Conservation (phyloP, 53 echinoderm and acorn worm species). For the Astropecten irregularis region DNA sequence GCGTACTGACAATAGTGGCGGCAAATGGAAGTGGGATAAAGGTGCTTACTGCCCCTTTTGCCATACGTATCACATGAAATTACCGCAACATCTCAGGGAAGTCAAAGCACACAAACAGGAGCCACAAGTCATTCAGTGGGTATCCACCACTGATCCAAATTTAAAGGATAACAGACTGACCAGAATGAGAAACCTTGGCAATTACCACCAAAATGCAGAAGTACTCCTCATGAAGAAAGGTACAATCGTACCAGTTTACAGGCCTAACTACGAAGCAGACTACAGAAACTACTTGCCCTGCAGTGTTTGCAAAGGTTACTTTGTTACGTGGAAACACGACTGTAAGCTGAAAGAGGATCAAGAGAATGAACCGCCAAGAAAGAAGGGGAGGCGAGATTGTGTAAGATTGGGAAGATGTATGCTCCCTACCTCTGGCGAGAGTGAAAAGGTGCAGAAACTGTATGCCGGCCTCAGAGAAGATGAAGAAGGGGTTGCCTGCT, state of each 20-base stretch:
- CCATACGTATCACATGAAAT: constrained; percentile 45
- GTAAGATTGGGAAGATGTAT: constrained; percentile 34
- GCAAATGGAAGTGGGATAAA: constrained; percentile 71
- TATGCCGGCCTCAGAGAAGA: constrained; percentile 46
- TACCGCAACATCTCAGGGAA: constrained; percentile 59
- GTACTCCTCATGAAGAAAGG: constrained; percentile 12
- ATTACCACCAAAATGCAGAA: constrained; percentile 26
- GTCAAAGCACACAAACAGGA: constrained; percentile 61
- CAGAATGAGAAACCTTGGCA: constrained; percentile 56
- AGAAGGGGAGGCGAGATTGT: constrained; percentile 31
- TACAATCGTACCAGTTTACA: constrained; percentile 17
- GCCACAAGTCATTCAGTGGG: constrained; percentile 59
- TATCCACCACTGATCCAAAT: constrained; percentile 51
- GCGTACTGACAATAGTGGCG: constrained; percentile 58
- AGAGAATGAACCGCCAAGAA: not conserved
- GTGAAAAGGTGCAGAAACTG: constrained; percentile 16
- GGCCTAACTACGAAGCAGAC: constrained; percentile 32
- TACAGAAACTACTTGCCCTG: constrained; percentile 35
- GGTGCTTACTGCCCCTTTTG: constrained; percentile 66
- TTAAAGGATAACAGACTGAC: constrained; percentile 64
- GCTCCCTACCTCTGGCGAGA: constrained; percentile 28
- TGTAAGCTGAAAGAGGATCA: constrained; percentile 15
- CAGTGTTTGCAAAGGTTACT: constrained; percentile 36
- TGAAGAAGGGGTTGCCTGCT: constrained; percentile 38
- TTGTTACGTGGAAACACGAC: constrained; percentile 35